A percentile compares a stretch with the other conserved stretches of the same genome.
Conservation (phyloP, 2,113 vertebrate species). For the Macrotis lagotis region DNA sequence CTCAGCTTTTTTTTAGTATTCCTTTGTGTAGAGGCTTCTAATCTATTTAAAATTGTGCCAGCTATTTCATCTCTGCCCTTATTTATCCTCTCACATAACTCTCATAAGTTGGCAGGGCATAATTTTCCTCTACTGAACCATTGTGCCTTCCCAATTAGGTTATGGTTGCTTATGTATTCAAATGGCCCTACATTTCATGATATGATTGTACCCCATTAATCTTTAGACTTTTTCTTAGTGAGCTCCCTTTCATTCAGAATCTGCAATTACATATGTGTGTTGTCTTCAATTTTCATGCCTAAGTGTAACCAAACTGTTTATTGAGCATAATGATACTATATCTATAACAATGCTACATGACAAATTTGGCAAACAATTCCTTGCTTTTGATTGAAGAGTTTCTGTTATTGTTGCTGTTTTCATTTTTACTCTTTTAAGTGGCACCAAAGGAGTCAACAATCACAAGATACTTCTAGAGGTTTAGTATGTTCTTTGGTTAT, state of each 20-base stretch:
- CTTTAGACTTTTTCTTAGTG: not conserved
- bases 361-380: not conserved
- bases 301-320: not conserved
- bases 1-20: not conserved
- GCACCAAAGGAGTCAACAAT: not conserved
- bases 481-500: not conserved
- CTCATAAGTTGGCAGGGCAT: not conserved
- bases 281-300: not conserved
- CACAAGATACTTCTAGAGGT: not conserved
- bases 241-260: constrained; percentile 3
- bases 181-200: not conserved
- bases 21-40: not conserved
- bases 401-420: not conserved
- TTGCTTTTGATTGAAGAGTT: not conserved
- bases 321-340: not conserved
- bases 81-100: not conserved
- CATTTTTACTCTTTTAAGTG: not conserved
- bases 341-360: not conserved
- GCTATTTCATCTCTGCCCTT: not conserved
- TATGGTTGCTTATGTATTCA: not conserved
- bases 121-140: not conserved
- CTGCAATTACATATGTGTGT: not conserved
- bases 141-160: not conserved
- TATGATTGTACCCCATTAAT: not conserved
- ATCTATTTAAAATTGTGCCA: not conserved